phyloP scores from a whole-genome alignment of 2,797 vertebrate genomes.

The Falco concolor region DNA sequence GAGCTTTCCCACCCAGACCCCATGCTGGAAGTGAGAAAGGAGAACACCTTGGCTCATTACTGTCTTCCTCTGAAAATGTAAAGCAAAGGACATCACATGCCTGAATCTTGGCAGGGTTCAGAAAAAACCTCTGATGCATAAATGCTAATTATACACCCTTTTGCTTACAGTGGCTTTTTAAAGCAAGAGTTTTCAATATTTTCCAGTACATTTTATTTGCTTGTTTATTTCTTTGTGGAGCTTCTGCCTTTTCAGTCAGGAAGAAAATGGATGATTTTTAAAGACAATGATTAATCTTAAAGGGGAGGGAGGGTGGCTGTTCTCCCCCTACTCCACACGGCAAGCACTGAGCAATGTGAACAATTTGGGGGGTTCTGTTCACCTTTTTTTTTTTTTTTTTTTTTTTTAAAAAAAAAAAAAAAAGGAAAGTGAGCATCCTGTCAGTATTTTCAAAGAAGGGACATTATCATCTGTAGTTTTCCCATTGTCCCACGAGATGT shows the following conservation, averaged over 20 bases:
- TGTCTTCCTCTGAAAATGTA: background rate
- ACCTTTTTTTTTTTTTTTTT: background rate
- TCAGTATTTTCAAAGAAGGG: background rate
- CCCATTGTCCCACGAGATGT: background rate
- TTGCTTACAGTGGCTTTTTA: slow-evolving; percentile 10
- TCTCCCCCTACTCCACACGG: background rate
- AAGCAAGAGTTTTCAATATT: background rate
- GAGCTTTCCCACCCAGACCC: background rate
- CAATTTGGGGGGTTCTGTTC: background rate
- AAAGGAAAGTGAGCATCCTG: background rate
- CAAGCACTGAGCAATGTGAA: background rate
- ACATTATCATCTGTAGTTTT: background rate
- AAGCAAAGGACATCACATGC: background rate
- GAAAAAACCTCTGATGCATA: background rate
- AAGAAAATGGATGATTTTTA: background rate
- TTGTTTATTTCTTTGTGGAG: background rate
- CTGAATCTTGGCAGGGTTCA: slow-evolving; percentile 5
- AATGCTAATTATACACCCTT: slow-evolving; percentile 13
- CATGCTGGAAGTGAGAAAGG: background rate
- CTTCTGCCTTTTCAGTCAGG: slow-evolving; percentile 5
- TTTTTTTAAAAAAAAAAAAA: too few species aligned
- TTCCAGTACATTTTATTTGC: background rate
- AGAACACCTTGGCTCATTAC: background rate
- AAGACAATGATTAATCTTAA: background rate
- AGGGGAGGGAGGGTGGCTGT: background rate